Evolutionary conservation across 2,888 invertebrate species (phyloP).

Genomic region (Cecidostiba fungosa): DNA sequence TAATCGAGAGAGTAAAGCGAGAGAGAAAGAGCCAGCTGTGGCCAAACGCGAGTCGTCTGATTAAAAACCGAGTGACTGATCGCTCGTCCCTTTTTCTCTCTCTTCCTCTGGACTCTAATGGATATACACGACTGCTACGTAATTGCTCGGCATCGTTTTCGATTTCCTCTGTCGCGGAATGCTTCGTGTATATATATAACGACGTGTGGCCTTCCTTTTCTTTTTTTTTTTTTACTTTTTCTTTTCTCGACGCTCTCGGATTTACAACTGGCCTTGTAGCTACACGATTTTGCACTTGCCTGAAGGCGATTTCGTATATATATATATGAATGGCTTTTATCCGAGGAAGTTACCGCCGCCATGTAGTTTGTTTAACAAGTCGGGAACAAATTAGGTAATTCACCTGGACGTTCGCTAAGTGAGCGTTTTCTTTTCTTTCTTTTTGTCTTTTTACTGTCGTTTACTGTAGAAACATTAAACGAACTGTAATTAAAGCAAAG

Average conservation of each 20-base stretch:
- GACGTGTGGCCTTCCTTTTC: background rate
- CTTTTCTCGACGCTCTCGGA: conserved; percentile 2
- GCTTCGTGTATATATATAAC: background rate
- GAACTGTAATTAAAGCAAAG: background rate
- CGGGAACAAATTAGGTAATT: conserved; percentile 14
- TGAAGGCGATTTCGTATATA: background rate
- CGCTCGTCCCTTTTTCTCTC: conserved; percentile 1
- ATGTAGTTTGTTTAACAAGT: background rate
- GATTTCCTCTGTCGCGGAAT: conserved; percentile 14
- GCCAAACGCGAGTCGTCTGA: conserved; percentile 8
- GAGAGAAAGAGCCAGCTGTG: conserved; percentile 28
- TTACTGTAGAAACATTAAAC: background rate
- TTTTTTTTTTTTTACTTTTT: background rate
- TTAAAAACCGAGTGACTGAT: conserved; percentile 33
- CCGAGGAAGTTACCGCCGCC: too few relatives aligned
- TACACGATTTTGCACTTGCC: conserved; percentile 3
- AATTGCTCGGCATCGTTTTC: conserved; percentile 40
- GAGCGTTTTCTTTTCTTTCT: too few relatives aligned
- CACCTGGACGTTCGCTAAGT: background rate
- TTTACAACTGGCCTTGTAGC: background rate
- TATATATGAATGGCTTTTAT: too few relatives aligned
- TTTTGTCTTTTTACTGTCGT: background rate
- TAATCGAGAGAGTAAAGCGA: conserved; percentile 31
- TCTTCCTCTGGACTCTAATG: background rate
- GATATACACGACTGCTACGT: conserved; percentile 26